Base-by-base conservation (phyloP, 2,888 invertebrate genomes). In the Agapostemon virescens region DNA sequence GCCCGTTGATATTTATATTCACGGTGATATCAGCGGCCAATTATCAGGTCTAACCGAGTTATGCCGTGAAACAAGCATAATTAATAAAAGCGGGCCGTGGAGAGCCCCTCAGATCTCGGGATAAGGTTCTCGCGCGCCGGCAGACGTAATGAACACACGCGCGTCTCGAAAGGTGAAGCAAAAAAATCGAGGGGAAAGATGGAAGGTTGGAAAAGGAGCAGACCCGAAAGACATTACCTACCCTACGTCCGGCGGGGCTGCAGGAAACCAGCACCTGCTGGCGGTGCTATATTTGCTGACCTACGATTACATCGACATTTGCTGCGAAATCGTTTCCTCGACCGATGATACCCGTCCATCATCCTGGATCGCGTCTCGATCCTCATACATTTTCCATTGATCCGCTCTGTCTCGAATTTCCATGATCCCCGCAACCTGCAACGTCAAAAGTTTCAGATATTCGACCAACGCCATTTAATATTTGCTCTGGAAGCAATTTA, bases 231-330 rank as follows among this genome's bases (percentile, higher is more conserved):
- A 81, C 85, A 85, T 85, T 85, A 85, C 85, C 83, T 85, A 84
- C 85, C 85, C 85, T 80, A 83, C 83, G 83, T 84, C 84, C 84
- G 84, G 81, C 76, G 52, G 70, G 77, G 73, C 76, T 52, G 73
- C 81, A 84, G 77, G 74, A 77, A 79, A 75, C 81, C 33, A 68
- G 84, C 86, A 86, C 86, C 86, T 86, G 86, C 86, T 80, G 69
- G 71, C 68, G 67, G 55, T 69, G 75, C 63, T 79, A 69, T 79
- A 73, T 82, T 85, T 76, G 84, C 79, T 84, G 84, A 85, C 82
- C 86, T 86, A 84, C 86, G 86, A 86, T 86, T 85, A 81, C 84
- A 86, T 87, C 86, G 84, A 78, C 69, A 63, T 75, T 79, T 71
- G 78, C 61, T 63, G 45, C 15, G 15, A 68, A 81, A 87, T 86